phyloP scores from a whole-genome alignment of 2,888 invertebrate species.

The Actias luna region DNA sequence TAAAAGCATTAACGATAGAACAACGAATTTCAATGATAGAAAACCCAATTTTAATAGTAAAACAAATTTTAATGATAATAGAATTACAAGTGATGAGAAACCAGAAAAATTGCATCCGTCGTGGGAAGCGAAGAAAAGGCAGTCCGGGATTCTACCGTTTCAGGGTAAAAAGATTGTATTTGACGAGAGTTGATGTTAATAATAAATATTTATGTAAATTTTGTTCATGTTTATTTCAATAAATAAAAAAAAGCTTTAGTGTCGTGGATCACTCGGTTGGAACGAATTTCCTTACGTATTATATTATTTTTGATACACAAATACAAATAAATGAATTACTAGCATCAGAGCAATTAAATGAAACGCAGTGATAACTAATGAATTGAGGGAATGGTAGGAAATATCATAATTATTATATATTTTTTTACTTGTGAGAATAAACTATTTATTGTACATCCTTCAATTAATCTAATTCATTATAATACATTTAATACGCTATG shows the following conservation, averaged over 20 bases:
- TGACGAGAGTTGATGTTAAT: conserved; percentile 49
- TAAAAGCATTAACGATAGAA: conserved; percentile 29
- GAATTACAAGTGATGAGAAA: conserved; percentile 34
- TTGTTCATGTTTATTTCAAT: conserved; percentile 12
- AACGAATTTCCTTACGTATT: too few relatives aligned
- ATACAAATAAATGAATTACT: too few relatives aligned
- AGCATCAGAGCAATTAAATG: too few relatives aligned
- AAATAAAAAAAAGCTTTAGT: background rate
- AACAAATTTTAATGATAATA: conserved; percentile 21
- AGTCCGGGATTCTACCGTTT: conserved; percentile 68
- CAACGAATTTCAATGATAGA: conserved; percentile 26
- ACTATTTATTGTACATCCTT: too few relatives aligned
- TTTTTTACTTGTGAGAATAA: too few relatives aligned
- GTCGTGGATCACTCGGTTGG: too few relatives aligned
- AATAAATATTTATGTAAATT: conserved; percentile 16
- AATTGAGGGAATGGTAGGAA: too few relatives aligned
- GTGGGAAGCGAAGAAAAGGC: conserved; percentile 78
- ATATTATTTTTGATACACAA: too few relatives aligned
- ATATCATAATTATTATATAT: too few relatives aligned
- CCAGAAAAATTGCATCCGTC: conserved; percentile 77
- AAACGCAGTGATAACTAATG: too few relatives aligned
- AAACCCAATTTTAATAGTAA: conserved; percentile 18
- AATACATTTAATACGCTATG: too few relatives aligned
- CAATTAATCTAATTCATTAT: too few relatives aligned
- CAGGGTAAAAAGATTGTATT: conserved; percentile 76